Percentiles rank a stretch among this genome's conserved stretches.
phyloP scores from a whole-genome alignment of 2,113 vertebrate genomes.

The Crotalus tigris region DNA sequence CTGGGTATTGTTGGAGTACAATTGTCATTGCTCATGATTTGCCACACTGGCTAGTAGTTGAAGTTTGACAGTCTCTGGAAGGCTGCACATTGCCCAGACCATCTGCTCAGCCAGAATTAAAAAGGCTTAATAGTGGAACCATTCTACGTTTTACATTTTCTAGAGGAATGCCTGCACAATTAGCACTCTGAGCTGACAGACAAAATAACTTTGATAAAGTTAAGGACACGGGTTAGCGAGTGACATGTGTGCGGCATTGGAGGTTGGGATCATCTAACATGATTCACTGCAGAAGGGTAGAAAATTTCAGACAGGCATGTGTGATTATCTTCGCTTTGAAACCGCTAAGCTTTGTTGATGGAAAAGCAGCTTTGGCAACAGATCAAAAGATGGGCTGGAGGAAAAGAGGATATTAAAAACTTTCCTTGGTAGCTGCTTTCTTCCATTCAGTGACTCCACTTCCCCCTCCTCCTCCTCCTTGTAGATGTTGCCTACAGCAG shows the following conservation, averaged over 20 bases:
- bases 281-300: slow-evolving; percentile 40
- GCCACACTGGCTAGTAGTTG: neutral
- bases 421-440: neutral
- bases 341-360: slow-evolving; percentile 25
- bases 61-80: neutral
- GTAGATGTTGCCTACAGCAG: neutral
- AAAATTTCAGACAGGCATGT: slow-evolving; percentile 36
- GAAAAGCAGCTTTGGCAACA: neutral
- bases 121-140: neutral
- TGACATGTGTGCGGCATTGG: neutral
- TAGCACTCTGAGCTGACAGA: slow-evolving; percentile 45
- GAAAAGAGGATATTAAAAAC: neutral
- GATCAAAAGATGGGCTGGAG: neutral
- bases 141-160: slow-evolving; percentile 36
- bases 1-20: neutral
- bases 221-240: slow-evolving; percentile 1
- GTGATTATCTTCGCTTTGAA: slow-evolving; percentile 55
- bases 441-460: neutral
- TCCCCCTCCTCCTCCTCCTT: neutral
- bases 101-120: neutral
- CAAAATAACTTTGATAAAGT: slow-evolving; percentile 53
- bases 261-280: slow-evolving; percentile 44
- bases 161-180: slow-evolving; percentile 43
- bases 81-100: neutral
- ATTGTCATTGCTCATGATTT: neutral